These are phyloP conservation scores for Gallinago undulata DNA, from an alignment of 2,113 vertebrate species.

Conservation along the genomic window DNA sequence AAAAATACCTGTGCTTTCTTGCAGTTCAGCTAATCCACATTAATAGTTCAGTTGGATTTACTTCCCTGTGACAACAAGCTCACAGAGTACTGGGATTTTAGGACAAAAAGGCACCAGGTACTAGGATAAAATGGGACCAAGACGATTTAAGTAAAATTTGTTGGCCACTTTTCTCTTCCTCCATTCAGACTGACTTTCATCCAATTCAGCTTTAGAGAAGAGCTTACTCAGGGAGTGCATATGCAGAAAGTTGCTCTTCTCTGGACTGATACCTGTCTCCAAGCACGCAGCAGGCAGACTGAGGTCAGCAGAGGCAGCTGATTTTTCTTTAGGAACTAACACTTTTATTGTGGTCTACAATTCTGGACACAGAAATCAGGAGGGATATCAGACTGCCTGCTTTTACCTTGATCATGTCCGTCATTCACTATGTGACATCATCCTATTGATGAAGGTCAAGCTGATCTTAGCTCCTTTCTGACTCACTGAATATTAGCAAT, in stretches of 20 bases:
- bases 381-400: neutral
- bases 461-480: conserved; percentile 22
- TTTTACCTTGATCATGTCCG: neutral
- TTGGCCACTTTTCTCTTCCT: neutral
- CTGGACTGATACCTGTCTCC: neutral
- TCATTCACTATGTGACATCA: conserved; percentile 15
- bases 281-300: neutral
- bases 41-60: neutral
- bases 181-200: neutral
- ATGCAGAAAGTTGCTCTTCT: neutral
- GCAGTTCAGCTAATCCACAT: conserved; percentile 1
- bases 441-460: conserved; percentile 38
- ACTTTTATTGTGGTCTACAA: neutral
- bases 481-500: conserved; percentile 25
- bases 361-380: neutral
- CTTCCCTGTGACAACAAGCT: neutral
- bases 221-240: neutral
- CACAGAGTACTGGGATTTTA: neutral
- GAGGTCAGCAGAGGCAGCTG: neutral
- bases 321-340: neutral
- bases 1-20: neutral
- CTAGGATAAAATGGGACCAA: neutral
- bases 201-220: neutral
- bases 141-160: neutral
- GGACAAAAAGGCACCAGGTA: neutral